phyloP scores from a whole-genome alignment of 2,888 invertebrate genomes.

The Drosophila kuntzei region DNA sequence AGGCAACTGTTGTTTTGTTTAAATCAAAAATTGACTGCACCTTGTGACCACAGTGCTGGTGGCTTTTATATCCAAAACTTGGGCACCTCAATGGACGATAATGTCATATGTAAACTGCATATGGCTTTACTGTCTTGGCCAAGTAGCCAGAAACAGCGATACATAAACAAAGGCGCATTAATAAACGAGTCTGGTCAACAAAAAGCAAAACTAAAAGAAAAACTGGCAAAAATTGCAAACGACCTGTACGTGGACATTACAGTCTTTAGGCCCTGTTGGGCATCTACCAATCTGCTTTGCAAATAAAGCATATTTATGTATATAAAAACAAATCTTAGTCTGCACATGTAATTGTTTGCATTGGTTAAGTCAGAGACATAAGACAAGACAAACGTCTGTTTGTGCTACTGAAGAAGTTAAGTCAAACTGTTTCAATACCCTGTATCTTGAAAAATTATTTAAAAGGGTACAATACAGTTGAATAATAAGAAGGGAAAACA shows the following conservation, averaged over 20 bases:
- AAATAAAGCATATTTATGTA: conserved; percentile 39
- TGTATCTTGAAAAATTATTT: neutral
- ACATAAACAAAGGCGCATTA: conserved; percentile 62
- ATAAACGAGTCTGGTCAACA: conserved; percentile 57
- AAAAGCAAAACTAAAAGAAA: conserved; percentile 32
- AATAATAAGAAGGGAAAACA: neutral
- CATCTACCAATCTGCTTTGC: conserved; percentile 17
- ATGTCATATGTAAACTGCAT: conserved; percentile 73
- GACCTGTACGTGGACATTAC: conserved; percentile 30
- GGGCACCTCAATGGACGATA: conserved; percentile 56
- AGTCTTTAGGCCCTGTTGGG: conserved; percentile 34
- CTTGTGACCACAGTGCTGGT: conserved; percentile 32
- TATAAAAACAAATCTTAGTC: conserved; percentile 2
- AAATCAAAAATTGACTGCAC: conserved; percentile 78
- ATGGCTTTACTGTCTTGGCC: conserved; percentile 49
- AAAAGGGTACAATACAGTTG: neutral
- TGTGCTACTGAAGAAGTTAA: conserved; percentile 64
- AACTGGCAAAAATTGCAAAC: conserved; percentile 45
- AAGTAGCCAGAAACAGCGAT: conserved; percentile 58
- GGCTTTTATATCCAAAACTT: conserved; percentile 74
- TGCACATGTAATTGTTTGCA: conserved; percentile 36
- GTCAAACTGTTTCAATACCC: conserved; percentile 45
- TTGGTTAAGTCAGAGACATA: conserved; percentile 30
- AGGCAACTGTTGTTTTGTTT: conserved; percentile 56
- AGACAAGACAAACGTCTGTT: neutral